A percentile compares a stretch with the other conserved stretches of the same genome.
phyloP scores from a whole-genome alignment of 1,140 invertebrate genomes.

The Sesamia nonagrioides region DNA sequence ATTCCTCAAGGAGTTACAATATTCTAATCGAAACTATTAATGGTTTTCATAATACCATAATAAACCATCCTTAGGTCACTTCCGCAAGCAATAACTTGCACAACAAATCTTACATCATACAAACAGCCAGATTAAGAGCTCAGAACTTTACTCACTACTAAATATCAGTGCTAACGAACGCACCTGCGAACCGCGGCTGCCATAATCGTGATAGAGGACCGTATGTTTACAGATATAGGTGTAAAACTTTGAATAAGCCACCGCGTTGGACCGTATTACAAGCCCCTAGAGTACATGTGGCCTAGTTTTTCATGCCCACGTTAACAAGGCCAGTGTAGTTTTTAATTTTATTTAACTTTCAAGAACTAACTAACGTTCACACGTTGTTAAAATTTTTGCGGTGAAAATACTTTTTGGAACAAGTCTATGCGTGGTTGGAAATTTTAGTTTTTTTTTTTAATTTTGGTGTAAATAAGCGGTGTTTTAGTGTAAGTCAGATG shows the following conservation, averaged over 20 bases:
- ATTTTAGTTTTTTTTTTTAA: neutral
- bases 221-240: slow-evolving; percentile 47
- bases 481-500: neutral
- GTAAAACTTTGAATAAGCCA: slow-evolving; percentile 51
- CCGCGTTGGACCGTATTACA: slow-evolving; percentile 45
- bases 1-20: too few relatives aligned
- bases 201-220: slow-evolving; percentile 37
- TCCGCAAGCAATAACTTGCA: neutral
- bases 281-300: slow-evolving; percentile 43
- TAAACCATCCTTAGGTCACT: neutral
- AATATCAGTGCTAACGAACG: slow-evolving; percentile 47
- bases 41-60: too few relatives aligned
- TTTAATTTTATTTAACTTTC: slow-evolving; percentile 49
- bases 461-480: neutral
- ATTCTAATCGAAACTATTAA: too few relatives aligned
- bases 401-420: neutral
- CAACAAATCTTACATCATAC: slow-evolving; percentile 27
- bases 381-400: slow-evolving; percentile 26
- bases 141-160: slow-evolving; percentile 46
- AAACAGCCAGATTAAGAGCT: slow-evolving; percentile 40
- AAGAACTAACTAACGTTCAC: slow-evolving; percentile 43
- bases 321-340: slow-evolving; percentile 31
- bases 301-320: slow-evolving; percentile 48
- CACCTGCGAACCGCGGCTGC: slow-evolving; percentile 44
- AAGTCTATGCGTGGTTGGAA: neutral